phyloP scores from a whole-genome alignment of 2,113 vertebrate genomes.

The Silurus glanis region DNA sequence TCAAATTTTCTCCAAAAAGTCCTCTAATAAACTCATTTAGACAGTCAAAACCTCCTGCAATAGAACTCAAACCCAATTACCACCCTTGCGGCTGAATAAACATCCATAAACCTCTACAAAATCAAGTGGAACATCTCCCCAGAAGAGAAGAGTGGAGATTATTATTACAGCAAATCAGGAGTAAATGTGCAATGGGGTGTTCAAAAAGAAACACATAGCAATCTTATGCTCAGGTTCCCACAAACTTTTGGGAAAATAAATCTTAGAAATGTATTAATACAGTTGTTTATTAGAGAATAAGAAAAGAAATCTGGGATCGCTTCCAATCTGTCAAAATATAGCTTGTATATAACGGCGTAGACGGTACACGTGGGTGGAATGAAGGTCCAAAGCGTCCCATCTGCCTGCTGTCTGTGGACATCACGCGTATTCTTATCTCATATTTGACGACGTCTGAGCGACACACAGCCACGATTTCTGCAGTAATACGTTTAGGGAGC shows the following conservation, averaged over 20 bases:
- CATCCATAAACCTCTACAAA: too few relatives aligned
- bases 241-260: background rate
- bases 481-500: background rate
- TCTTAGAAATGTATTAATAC: background rate
- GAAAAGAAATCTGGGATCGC: background rate
- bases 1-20: too few relatives aligned
- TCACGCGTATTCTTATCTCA: background rate
- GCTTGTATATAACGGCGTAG: background rate
- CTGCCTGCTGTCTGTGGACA: background rate
- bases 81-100: too few relatives aligned
- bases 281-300: background rate
- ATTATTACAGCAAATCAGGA: too few relatives aligned
- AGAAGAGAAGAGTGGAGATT: too few relatives aligned
- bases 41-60: too few relatives aligned
- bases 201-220: too few relatives aligned
- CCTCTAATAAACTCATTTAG: too few relatives aligned
- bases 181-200: too few relatives aligned
- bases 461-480: background rate
- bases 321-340: conserved; percentile 18
- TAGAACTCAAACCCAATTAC: too few relatives aligned
- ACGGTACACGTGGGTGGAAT: conserved; percentile 1
- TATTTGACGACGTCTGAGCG: background rate
- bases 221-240: too few relatives aligned
- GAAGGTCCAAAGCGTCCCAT: background rate
- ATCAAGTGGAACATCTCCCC: too few relatives aligned